A percentile compares a stretch with the other conserved stretches of the same genome.
These are phyloP conservation scores for Apostichopus japonicus DNA, from an alignment of 35 echinoderm and acorn worm genomes.

Conservation along the genomic window DNA sequence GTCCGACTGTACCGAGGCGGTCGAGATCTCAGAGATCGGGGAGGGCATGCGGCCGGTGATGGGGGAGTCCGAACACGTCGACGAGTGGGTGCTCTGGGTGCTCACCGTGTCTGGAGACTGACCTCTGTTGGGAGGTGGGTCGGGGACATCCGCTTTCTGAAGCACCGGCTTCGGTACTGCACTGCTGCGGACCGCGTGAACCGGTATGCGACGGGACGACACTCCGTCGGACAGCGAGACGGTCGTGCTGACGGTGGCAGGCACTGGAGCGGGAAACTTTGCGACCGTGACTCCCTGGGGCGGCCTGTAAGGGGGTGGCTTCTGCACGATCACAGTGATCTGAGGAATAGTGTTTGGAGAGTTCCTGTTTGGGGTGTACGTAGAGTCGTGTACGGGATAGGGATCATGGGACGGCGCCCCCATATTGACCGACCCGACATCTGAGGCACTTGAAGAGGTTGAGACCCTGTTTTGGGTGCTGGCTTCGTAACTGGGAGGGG, in stretches of 20 bases:
- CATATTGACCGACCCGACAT: conserved; percentile 46
- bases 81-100: conserved; percentile 57
- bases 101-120: conserved; percentile 94
- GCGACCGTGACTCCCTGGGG: conserved; percentile 44
- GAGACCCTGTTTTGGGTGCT: conserved; percentile 72
- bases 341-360: conserved; percentile 46
- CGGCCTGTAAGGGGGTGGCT: conserved; percentile 77
- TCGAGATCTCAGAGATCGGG: conserved; percentile 81
- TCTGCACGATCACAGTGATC: conserved; percentile 13
- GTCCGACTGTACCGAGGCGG: conserved; percentile 67
- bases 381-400: conserved; percentile 23
- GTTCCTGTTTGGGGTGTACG: conserved; percentile 40
- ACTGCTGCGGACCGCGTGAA: conserved; percentile 77
- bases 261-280: conserved; percentile 74
- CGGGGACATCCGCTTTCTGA: conserved; percentile 93
- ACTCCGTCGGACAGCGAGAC: conserved; percentile 63
- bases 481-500: conserved; percentile 88
- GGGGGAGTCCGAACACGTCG: conserved; percentile 66
- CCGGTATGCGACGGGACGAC: conserved; percentile 57
- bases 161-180: conserved; percentile 89
- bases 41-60: conserved; percentile 58
- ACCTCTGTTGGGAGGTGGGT: conserved; percentile 73
- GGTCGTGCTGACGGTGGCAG: conserved; percentile 85
- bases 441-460: conserved; percentile 58
- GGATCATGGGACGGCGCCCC: conserved; percentile 8